A percentile compares a stretch with the other conserved stretches of the same genome.
Evolutionary conservation across 2,888 invertebrate genomes (phyloP).

Genomic region (Campopleginae sp.): DNA sequence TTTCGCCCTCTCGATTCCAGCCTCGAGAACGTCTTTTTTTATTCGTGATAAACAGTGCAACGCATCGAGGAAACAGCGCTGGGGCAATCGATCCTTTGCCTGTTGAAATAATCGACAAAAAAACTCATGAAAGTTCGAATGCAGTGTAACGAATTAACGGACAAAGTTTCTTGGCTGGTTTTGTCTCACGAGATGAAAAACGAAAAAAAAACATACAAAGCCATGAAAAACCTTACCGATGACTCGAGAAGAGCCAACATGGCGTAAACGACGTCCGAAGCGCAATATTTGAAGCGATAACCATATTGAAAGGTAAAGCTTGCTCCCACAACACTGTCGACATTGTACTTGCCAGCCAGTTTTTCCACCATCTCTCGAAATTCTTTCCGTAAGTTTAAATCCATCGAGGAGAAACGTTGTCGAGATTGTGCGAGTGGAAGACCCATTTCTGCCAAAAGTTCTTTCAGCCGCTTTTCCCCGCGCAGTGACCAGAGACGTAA

Average conservation of each 20-base stretch:
- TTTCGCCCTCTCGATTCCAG: slow-evolving; percentile 90
- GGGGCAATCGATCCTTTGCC: slow-evolving; percentile 87
- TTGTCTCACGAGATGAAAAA: neutral
- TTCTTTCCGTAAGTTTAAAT: slow-evolving; percentile 91
- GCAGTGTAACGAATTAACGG: neutral
- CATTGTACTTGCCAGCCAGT: slow-evolving; percentile 87
- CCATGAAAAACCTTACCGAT: slow-evolving; percentile 84
- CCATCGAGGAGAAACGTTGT: slow-evolving; percentile 95
- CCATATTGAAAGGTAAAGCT: slow-evolving; percentile 93
- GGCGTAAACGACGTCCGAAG: slow-evolving; percentile 93
- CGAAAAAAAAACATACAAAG: neutral
- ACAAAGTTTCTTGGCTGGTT: neutral
- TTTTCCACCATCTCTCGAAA: slow-evolving; percentile 90
- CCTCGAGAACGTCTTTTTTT: slow-evolving; percentile 87
- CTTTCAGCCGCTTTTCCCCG: slow-evolving; percentile 92
- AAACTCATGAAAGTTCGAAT: slow-evolving; percentile 21
- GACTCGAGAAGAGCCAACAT: slow-evolving; percentile 92
- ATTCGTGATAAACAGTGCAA: slow-evolving; percentile 88
- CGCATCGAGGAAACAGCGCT: slow-evolving; percentile 90
- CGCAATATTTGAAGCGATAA: slow-evolving; percentile 91
- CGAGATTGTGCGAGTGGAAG: slow-evolving; percentile 92
- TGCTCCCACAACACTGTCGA: slow-evolving; percentile 90
- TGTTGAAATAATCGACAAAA: slow-evolving; percentile 73
- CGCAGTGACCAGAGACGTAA: slow-evolving; percentile 94
- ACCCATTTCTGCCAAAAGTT: slow-evolving; percentile 96